Base-by-base conservation (phyloP, 2,797 vertebrate species). In the Sus cebifrons region DNA sequence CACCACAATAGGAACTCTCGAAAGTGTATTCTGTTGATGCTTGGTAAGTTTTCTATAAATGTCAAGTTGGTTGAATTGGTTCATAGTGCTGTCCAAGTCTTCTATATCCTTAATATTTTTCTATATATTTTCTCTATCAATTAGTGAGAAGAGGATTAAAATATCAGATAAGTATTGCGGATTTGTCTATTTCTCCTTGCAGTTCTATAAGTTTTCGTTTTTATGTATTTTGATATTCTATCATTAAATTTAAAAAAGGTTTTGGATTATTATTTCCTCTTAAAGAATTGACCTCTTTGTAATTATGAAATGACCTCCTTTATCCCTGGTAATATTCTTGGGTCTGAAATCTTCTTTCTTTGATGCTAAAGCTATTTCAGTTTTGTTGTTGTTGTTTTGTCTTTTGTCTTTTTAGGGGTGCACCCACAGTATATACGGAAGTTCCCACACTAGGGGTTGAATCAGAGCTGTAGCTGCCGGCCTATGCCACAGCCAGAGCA, bases 221-320 rank as follows among this genome's bases (percentile, higher is more conserved):
- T 44, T 44, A 44, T 70, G 12, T 78, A 86, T 70, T 79, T 79
- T 54, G 54, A 68, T 77, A 27, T 62, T 89, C n/a, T 70, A 60
- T 75, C 75, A 84, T n/a, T 74, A 56, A 73, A 18, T 27, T 23
- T 40, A 62, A 65, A n/a, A 94, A 73, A 52, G 10, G 2, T 16
- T 25, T 44, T 75, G 73, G 17, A 36, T 70, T 81, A 54, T 54
- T 74, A 91, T 36, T 91, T 73, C 64, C 44, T 27, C 75, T 81
- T 86, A 44, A 81, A 91, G 21, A 49, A 81, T 0, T 60, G 3
- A 79, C 4, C 23, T 32, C 23, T 83, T 91, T 86, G 67, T 68
- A 78, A 86, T 86, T 86, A 86, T 62, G 13, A 70, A 86, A 92
- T 83, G 65, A 86, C 3, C n/a, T 75, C 74, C 64, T 89, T 81